These are phyloP conservation scores for Dreissena rostriformis DNA, from an alignment of 1,140 invertebrate genomes.

Conservation along the genomic window DNA sequence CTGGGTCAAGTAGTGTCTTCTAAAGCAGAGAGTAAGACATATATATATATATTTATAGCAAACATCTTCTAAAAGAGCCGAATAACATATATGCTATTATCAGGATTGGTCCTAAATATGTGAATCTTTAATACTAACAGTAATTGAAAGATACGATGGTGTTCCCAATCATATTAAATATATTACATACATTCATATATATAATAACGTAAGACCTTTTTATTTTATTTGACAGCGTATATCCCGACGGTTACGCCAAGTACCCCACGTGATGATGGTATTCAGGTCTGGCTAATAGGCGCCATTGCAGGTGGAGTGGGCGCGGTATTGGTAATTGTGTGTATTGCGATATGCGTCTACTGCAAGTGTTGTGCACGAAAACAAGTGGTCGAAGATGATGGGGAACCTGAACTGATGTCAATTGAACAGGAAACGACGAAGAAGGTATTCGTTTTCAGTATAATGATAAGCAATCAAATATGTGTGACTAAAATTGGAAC, in stretches of 20 bases:
- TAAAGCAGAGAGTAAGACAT: conserved; percentile 34
- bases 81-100: no score
- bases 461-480: background rate
- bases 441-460: conserved; percentile 25
- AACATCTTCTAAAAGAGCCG: no score
- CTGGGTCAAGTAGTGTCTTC: conserved; percentile 33
- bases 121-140: background rate
- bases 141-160: background rate
- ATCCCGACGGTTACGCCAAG: conserved; percentile 5
- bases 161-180: background rate
- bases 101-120: no score
- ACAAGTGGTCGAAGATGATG: conserved; percentile 1
- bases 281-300: conserved; percentile 26
- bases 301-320: conserved; percentile 17
- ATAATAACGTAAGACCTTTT: background rate
- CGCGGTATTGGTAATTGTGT: conserved; percentile 4
- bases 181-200: no score
- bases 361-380: conserved; percentile 43
- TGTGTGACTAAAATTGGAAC: background rate
- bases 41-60: no score
- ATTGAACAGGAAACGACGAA: conserved; percentile 9
- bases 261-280: background rate
- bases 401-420: conserved; percentile 32
- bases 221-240: conserved; percentile 12
- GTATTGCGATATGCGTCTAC: conserved; percentile 37